Evolutionary conservation across 2,113 vertebrate genomes (phyloP).

Genomic region (Coryphaenoides rupestris): DNA sequence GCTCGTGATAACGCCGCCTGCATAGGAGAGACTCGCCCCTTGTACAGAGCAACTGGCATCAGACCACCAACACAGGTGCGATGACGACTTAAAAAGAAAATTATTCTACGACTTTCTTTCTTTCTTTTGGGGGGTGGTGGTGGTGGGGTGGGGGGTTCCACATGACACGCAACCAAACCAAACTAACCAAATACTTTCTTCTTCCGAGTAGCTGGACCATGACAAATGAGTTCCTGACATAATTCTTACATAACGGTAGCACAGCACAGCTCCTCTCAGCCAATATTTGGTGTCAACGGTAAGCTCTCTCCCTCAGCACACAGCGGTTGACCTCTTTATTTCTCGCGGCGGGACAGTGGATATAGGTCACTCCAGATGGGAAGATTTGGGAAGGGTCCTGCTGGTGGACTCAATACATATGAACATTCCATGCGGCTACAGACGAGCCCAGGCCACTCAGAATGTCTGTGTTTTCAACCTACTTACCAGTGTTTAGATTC

Average conservation of each 20-base stretch:
- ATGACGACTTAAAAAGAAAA: too few species aligned
- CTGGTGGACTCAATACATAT: background rate
- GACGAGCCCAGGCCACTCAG: background rate
- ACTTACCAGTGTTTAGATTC: background rate
- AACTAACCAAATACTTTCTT: too few species aligned
- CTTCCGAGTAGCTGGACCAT: background rate
- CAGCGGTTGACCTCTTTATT: background rate
- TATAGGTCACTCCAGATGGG: background rate
- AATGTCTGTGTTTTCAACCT: background rate
- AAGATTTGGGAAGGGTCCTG: too few species aligned
- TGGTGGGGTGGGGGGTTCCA: too few species aligned
- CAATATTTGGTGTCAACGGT: background rate
- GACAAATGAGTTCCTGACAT: constrained; percentile 9
- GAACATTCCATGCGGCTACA: background rate
- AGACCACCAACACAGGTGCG: too few species aligned
- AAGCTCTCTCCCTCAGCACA: background rate
- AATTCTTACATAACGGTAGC: constrained; percentile 5
- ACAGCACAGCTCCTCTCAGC: background rate
- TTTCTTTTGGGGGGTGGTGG: too few species aligned
- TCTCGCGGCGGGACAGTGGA: background rate
- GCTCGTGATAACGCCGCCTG: too few species aligned
- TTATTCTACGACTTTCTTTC: too few species aligned
- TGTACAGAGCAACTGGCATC: too few species aligned
- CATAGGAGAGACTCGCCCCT: too few species aligned
- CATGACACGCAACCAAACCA: background rate